Evolutionary conservation across 2,797 vertebrate species (phyloP), one percentile per base, ranked within the genome.

Genomic region (Silurus aristotelis): DNA sequence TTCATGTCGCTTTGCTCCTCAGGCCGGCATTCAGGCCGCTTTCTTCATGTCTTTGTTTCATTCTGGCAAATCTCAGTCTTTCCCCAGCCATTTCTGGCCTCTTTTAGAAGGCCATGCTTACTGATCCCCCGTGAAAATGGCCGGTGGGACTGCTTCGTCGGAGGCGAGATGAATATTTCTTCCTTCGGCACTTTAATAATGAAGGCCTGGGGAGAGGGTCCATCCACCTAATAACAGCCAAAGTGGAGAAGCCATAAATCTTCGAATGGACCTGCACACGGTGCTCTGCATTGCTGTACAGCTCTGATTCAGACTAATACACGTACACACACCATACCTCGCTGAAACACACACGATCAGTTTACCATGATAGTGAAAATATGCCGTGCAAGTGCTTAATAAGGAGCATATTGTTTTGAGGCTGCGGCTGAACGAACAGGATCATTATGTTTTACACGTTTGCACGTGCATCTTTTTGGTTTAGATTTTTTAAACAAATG

Each of bases 221-320:
- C 93, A 92, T 94, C 90, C 92, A 92, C 89, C 90, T 95, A 95
- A 95, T 95, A 95, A 95, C 92, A 92, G 92, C 90, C 90, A 93
- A 94, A 94, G 92, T 94, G 93, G 93, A 95, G 92, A 91, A 93
- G 93, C 92, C 91, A 95, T 96, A 95, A 95, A 95, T 95, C 94
- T 92, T 93, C 93, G 94, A 94, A 94, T 93, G 93, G 93, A 94
- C 92, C 92, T 52, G 71, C 90, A 92, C 93, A 94, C 91, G 85
- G 92, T 48, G 43, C 93, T 92, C 92, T 91, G 91, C 92, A 85
- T 92, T 93, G 93, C 93, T 93, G 92, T 93, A 94, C 89, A 93
- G 92, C 90, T 92, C 88, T 80, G 79, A 80, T 87, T 85, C 85
- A 60, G 38, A 71, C 70, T 67, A 73, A 89, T 76, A 88, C 86